Percentiles rank a stretch among this genome's conserved stretches.
Conservation (phyloP, 2,113 vertebrate species). For the Lichenostomus cassidix region DNA sequence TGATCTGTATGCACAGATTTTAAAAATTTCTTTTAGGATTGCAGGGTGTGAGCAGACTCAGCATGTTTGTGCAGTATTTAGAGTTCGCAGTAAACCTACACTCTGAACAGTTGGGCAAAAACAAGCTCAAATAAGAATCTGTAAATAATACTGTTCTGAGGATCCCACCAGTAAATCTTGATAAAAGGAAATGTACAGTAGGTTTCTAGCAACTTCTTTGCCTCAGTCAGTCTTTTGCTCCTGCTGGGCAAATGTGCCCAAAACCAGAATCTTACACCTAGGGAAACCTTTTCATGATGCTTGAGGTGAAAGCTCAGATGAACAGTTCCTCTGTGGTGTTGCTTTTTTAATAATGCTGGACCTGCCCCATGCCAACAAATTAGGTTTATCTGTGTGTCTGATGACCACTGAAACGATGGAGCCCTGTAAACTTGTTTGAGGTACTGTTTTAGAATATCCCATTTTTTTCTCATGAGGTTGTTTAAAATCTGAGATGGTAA, state of each 20-base stretch:
- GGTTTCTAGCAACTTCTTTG: neutral
- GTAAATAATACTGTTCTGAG: neutral
- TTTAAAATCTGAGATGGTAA: neutral
- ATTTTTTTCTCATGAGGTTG: neutral
- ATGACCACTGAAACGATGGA: neutral
- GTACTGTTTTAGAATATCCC: neutral
- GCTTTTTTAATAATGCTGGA: neutral
- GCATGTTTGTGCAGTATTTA: neutral
- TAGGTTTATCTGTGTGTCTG: neutral
- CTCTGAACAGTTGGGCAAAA: neutral
- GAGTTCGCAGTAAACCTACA: neutral
- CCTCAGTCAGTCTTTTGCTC: neutral
- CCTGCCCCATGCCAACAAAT: neutral
- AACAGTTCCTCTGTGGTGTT: neutral
- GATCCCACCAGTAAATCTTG: neutral
- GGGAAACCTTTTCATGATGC: neutral
- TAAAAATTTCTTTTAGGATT: neutral
- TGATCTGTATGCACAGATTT: neutral
- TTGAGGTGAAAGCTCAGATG: neutral
- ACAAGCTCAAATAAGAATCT: neutral
- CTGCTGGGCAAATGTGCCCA: neutral
- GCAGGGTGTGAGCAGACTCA: neutral
- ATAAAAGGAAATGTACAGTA: neutral
- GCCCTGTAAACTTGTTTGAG: neutral
- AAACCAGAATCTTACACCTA: neutral